Evolutionary conservation across 1,140 invertebrate species (phyloP), one percentile per base, ranked within the genome.

Genomic region (Caenorhabditis latens): DNA sequence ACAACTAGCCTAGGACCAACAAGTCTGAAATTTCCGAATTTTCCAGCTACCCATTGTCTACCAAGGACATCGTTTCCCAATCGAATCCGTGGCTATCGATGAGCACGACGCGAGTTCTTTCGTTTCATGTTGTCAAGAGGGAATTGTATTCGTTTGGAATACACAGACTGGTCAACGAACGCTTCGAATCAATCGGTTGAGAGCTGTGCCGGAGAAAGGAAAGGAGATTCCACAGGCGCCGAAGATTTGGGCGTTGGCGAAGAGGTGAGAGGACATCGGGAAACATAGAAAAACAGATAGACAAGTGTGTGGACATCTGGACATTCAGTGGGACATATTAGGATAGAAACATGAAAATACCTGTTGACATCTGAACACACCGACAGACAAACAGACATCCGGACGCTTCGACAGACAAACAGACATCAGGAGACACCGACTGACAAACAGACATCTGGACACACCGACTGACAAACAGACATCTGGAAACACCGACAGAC

Each of bases 81-180:
- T 89, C 40, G 88, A 89, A 89, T 71, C 58, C 1, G 40, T 86
- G 7, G 75, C 53, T 5, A 16, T 85, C n/a, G 85, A 83, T 16
- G 53, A 58, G 13, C 24, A 42, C 46, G 48, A 53, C 40, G 2
- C 88, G 4, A 21, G 21, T 8, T 24, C 14, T 16, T 65, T 89
- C 11, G 84, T 86, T 32, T 89, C 88, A 19, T 86, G 57, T 42
- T 89, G 88, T 75, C 86, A 88, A 21, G 88, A 88, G 46, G 88
- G 88, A 42, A 32, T 84, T 40, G 46, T 89, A 0, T 71, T 46
- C 32, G 84, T 88, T 3, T 89, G 88, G 88, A 85, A 89, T 86
- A 57, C 87, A 11, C 58, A 79, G 21, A 89, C 83, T 19, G 88
- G 88, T 21, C 86, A 88, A 46, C 46, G 75, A 19, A 61, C 42